Evolutionary conservation across 1,140 invertebrate genomes (phyloP), one percentile per base, ranked within the genome.

Genomic region (Lucilia sericata): DNA sequence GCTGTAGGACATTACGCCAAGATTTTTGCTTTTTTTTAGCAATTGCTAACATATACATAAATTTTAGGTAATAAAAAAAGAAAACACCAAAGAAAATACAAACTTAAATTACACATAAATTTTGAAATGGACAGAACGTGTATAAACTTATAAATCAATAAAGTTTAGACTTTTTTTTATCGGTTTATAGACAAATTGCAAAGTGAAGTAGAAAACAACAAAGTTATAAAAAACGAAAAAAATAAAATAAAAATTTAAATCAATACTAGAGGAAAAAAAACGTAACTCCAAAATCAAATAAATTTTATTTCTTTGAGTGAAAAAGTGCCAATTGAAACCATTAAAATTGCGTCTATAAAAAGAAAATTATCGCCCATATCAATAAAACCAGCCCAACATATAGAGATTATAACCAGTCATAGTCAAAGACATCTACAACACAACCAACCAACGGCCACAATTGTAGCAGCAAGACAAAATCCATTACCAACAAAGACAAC

Each of bases 311-410:
- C 19, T 70, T 25, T 21, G 42, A 9, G 65, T 70, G 65, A 70
- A 70, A 25, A n/a, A 80, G 76, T 80, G 76, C 76, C 76, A 80
- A 80, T 80, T 51, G 19, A 80, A 80, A 80, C 42, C 42, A 80
- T 80, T 80, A 80, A 80, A 80, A 80, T 80, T 80, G 76, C 76
- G 76, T 21, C 76, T 19, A 80, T 51, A 80, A 80, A 80, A 80
- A 49, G 76, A 80, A 80, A 80, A 80, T 21, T 80, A 80, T 80
- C 75, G 34, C n/a, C 47, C 42, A 51, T 49, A 49, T 21, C n/a
- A 80, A 80, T 80, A 80, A 21, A 80, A 49, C 19, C 76, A 21
- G 47, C 19, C 65, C 65, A 70, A 25, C 14, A 60, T 60, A 70
- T 70, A 21, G n/a, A 70, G 8, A 70, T n/a, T 60, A 60, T n/a